These are phyloP conservation scores for Salminus brasiliensis DNA, from an alignment of 2,113 vertebrate species.

Conservation along the genomic window DNA sequence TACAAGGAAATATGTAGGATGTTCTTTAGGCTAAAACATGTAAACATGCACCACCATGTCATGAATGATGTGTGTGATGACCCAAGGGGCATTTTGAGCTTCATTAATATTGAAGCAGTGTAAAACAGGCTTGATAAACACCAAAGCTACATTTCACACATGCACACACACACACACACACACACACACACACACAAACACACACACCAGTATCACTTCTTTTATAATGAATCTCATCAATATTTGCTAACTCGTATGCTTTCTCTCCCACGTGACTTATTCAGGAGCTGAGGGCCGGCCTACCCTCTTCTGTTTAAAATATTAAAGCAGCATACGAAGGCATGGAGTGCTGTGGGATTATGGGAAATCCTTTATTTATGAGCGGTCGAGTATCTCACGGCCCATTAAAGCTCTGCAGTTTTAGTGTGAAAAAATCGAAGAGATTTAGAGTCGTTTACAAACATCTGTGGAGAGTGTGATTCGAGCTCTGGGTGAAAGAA, in stretches of 20 bases:
- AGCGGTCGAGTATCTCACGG: not conserved
- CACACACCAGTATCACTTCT: not conserved
- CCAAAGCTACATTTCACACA: not conserved
- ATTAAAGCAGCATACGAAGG: not conserved
- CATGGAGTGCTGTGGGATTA: not conserved
- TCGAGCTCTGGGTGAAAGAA: not conserved
- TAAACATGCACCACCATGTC: too few relatives aligned
- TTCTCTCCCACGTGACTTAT: not conserved
- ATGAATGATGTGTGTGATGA: too few relatives aligned
- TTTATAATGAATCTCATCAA: not conserved
- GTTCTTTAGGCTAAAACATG: too few relatives aligned
- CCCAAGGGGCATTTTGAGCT: not conserved
- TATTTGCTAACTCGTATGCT: not conserved
- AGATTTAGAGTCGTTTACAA: not conserved
- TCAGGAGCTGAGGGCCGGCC: too few relatives aligned
- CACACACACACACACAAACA: not conserved
- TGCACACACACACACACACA: not conserved
- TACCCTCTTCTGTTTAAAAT: not conserved
- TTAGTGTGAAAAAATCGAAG: not conserved
- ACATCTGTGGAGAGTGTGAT: not conserved
- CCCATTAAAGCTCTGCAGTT: not conserved
- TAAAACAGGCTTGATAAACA: not conserved
- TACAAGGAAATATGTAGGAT: too few relatives aligned
- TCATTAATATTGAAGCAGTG: not conserved
- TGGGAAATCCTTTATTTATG: slow-evolving; percentile 12